Evolutionary conservation across 2,797 vertebrate species (phyloP), one percentile per base, ranked within the genome.

Genomic region (Acanthurus lineatus): DNA sequence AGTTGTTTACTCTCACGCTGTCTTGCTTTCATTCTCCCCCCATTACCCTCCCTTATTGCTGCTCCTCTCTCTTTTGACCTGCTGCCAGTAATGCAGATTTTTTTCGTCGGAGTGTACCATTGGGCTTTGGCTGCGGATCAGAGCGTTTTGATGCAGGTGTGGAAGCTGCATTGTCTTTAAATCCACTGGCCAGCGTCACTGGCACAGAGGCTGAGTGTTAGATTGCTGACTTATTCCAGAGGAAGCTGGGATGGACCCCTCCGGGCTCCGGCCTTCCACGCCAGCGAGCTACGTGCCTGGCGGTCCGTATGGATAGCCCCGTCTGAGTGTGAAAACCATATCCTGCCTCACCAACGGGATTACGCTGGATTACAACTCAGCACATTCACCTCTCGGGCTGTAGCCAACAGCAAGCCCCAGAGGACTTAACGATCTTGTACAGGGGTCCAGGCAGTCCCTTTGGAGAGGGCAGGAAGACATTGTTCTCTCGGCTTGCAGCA

Each of bases 321-420:
- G 90, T 88, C 84, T 79, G 74, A 84, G 91, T 89, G 88, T 93
- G 84, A 93, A 92, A 94, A 91, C 86, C 89, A 83, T 86, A 90
- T 94, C 92, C 88, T 86, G 90, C 89, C 86, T 88, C 88, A 91
- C 83, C 94, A 92, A 93, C 87, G 85, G 93, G 95, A 96, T 96
- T 95, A 95, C 81, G 88, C 89, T 91, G 95, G 95, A 95, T 95
- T 95, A 95, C 94, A 95, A 92, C 85, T 90, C 91, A 87, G 91
- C 91, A 94, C 89, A 92, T 94, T 94, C 93, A 94, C 93, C 94
- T 92, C 89, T 88, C 65, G 74, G 78, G 87, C 87, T 32, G 60
- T 16, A 82, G 93, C 90, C 92, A 94, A 70, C 76, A 86, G 79
- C 81, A 59, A 61, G 69, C 75, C 88, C 71, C 20, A 28, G 75